Percentiles rank a stretch among this genome's conserved stretches.
Evolutionary conservation across 1,140 invertebrate genomes (phyloP).

Genomic region (Drosophila orena): DNA sequence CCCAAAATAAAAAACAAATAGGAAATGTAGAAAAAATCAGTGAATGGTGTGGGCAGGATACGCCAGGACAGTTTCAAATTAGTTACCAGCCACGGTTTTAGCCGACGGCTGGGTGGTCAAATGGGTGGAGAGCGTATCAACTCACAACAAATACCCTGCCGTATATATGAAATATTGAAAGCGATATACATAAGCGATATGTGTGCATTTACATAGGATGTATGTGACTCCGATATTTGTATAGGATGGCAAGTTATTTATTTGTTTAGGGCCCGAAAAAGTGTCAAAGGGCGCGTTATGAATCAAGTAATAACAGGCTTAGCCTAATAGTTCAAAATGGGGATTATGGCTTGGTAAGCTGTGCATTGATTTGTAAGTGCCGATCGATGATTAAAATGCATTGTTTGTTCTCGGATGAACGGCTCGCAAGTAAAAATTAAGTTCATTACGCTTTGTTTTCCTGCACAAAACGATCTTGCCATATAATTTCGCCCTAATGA

Average conservation of each 20-base stretch:
- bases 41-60: constrained; percentile 5
- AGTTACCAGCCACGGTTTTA: constrained; percentile 60
- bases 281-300: constrained; percentile 46
- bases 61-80: constrained; percentile 60
- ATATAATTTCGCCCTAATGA: not conserved
- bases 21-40: constrained; percentile 47
- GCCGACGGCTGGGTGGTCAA: constrained; percentile 18
- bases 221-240: constrained; percentile 24
- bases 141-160: constrained; percentile 34
- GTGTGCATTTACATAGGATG: constrained; percentile 24
- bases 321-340: constrained; percentile 38
- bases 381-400: constrained; percentile 7
- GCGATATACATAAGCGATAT: constrained; percentile 49
- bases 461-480: not conserved
- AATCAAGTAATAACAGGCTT: constrained; percentile 47
- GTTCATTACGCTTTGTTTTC: not conserved
- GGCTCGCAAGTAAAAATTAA: not conserved
- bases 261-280: constrained; percentile 26
- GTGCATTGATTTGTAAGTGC: constrained; percentile 11
- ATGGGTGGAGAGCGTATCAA: not conserved
- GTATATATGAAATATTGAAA: constrained; percentile 55
- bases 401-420: too few relatives aligned
- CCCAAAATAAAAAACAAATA: constrained; percentile 33
- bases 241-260: constrained; percentile 31
- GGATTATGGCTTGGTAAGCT: constrained; percentile 37